Evolutionary conservation across 1,140 invertebrate genomes (phyloP), one percentile per base, ranked within the genome.

Genomic region (Tetramorium alpestre): DNA sequence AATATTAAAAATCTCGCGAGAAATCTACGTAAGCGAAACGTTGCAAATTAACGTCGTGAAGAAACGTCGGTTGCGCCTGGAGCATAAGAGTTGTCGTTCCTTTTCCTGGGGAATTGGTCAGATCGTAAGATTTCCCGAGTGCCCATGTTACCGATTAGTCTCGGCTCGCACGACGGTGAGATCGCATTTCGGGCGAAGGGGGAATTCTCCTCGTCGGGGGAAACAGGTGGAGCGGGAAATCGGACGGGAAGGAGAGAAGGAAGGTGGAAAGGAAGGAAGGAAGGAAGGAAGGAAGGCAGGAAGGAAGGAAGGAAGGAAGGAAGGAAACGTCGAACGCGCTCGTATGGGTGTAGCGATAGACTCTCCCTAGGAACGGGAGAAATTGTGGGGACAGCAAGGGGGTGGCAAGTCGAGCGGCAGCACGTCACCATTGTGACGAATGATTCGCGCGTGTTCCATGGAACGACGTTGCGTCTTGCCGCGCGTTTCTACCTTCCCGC

Each of bases 71-170:
- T 72, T 76, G 70, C 75, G 69, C 28, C 51, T n/a, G 44, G 58
- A 70, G 72, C 75, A 51, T 84, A 90, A 69, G 8, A 22, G 33
- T 77, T 77, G 82, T 82, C 80, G 67, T 18, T 67, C 3, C 28
- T 38, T 77, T 75, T 76, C 16, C 11, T 28, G 13, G 18, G 67
- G 62, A 89, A 90, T 89, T 90, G 89, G 89, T 89, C 88, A 90
- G 89, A 90, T 85, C 88, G 89, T 75, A 25, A 86, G 85, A 90
- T 90, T 89, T 85, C 78, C 81, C 60, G 88, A 47, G 73, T 86
- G 56, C 78, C 89, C 51, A 80, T 78, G 88, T 62, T 73, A 86
- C 89, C 89, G 89, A 90, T 90, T 90, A 90, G 89, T 87, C 89
- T 62, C 58, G 22, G 78, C 18, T 72, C 56, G 38, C 41, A 58